phyloP scores from a whole-genome alignment of 2,113 vertebrate genomes.

The Odontophorus gujanensis region DNA sequence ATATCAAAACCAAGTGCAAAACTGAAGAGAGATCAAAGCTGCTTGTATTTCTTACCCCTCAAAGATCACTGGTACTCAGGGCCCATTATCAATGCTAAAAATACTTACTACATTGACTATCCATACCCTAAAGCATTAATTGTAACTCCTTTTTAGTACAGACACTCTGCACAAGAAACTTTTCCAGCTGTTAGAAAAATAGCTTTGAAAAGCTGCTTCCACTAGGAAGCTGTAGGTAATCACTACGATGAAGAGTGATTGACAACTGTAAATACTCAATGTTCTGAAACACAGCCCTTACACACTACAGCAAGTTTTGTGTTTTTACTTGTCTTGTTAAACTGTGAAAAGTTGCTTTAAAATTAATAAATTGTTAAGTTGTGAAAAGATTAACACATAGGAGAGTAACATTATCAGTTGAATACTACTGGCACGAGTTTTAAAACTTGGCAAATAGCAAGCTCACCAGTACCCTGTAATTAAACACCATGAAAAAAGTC shows the following conservation, averaged over 20 bases:
- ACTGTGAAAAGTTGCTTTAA: too few species aligned
- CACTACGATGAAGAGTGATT: neutral
- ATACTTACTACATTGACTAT: neutral
- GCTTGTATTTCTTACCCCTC: neutral
- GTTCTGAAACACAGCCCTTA: neutral
- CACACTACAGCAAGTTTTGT: neutral
- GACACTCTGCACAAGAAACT: neutral
- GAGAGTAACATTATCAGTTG: slow-evolving; percentile 15
- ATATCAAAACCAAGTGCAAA: neutral
- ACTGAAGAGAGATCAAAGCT: neutral
- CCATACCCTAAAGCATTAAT: neutral
- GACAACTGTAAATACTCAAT: neutral
- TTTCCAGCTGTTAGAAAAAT: neutral
- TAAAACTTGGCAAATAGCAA: neutral
- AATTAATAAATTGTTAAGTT: too few species aligned
- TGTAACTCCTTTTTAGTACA: neutral
- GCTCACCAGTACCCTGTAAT: neutral
- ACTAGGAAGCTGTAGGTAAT: neutral
- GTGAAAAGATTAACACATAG: neutral
- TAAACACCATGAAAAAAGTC: slow-evolving; percentile 3
- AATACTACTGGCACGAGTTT: slow-evolving; percentile 30
- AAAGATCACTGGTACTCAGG: neutral
- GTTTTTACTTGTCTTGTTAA: neutral
- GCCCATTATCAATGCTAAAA: neutral
- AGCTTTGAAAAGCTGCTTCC: neutral